phyloP scores from a whole-genome alignment of 2,888 invertebrate species.

The Crocallis elinguaria region DNA sequence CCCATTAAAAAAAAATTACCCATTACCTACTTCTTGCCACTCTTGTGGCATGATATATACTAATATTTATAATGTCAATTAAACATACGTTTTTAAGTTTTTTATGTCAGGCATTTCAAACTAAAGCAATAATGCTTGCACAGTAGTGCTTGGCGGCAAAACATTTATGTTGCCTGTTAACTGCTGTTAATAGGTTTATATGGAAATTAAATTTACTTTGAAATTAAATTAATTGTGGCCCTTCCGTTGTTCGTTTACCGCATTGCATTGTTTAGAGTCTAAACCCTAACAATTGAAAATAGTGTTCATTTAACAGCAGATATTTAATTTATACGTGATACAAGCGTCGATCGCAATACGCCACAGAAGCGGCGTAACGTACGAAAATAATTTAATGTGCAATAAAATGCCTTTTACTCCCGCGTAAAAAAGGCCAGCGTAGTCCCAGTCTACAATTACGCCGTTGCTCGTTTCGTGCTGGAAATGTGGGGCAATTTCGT shows the following conservation, averaged over 20 bases:
- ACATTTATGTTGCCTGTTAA: no score
- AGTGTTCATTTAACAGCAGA: background rate
- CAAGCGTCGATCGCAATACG: constrained; percentile 27
- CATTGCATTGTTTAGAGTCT: background rate
- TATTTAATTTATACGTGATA: background rate
- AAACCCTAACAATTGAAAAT: background rate
- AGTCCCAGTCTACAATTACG: constrained; percentile 29
- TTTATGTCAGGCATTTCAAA: no score
- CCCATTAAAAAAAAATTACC: no score
- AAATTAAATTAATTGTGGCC: no score
- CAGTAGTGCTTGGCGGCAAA: no score
- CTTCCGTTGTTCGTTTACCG: background rate
- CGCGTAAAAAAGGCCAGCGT: constrained; percentile 48
- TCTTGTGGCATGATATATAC: no score
- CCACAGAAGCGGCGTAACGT: constrained; percentile 49
- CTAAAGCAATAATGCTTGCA: no score
- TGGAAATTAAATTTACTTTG: no score
- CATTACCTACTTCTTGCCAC: no score
- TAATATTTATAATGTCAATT: no score
- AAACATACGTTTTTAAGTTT: no score
- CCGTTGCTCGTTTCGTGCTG: constrained; percentile 13
- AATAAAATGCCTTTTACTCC: constrained; percentile 71
- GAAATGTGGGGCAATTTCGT: constrained; percentile 27
- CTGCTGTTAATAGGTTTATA: no score
- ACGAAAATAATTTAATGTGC: constrained; percentile 74